Evolutionary conservation across 2,888 invertebrate genomes (phyloP), one percentile per base, ranked within the genome.

Genomic region (Drosophila incognita): DNA sequence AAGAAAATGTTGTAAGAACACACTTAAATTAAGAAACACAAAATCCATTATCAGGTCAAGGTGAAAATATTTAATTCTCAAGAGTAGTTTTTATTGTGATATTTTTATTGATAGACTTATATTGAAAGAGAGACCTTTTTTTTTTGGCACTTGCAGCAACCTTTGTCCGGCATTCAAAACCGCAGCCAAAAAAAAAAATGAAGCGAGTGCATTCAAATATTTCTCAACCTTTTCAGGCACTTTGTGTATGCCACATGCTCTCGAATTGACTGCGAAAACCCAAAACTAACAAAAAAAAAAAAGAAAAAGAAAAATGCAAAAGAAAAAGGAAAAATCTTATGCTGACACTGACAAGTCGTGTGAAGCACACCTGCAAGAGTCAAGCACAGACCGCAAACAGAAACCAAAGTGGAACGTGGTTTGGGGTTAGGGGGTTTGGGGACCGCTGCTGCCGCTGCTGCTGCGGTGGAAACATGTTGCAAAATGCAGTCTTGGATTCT

Each of bases 311-410:
- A 54, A 21, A 54, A 8, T 7, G 21, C 8, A 40, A n/a, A 56
- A 57, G 18, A 31, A 40, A 31, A 31, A 42, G 40, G 29, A 57
- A 57, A 40, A 84, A 87, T 81, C 67, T 40, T 62, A 58, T 63
- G 75, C 84, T 89, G 90, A 86, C 90, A 90, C 89, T 87, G 86
- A 90, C 90, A 87, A 90, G 89, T 86, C 86, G 86, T 87, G 86
- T 89, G 90, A 87, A 87, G 87, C 90, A 87, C 86, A 87, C 86
- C 86, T 87, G 86, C 90, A 87, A 89, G 74, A 88, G 71, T 88
- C 87, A 80, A 86, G 89, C 77, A 56, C 68, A 66, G 75, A 74
- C 85, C 79, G 68, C 90, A 89, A 76, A 70, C 79, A 84, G 65
- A 78, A 74, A 87, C 82, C 71, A 53, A 60, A 62, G 62, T 64